Conservation (phyloP, 2,888 invertebrate genomes). For the Metalampra italica region DNA sequence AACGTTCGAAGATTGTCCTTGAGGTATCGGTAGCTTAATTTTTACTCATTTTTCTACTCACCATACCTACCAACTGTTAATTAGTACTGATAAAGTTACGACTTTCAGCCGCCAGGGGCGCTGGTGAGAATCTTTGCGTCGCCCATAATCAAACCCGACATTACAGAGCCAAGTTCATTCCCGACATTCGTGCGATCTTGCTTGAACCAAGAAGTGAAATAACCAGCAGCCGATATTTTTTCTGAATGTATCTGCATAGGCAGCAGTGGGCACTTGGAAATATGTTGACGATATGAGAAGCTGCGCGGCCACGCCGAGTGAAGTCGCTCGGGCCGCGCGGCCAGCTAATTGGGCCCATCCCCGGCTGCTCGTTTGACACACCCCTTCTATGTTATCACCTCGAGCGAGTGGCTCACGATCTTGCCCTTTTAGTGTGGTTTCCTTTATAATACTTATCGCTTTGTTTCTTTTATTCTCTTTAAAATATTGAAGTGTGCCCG, state of each 20-base stretch:
- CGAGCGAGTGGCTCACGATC: neutral
- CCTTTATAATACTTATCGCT: too few species aligned
- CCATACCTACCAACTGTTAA: too few species aligned
- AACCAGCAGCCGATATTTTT: neutral
- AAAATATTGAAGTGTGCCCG: too few species aligned
- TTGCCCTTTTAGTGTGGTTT: neutral
- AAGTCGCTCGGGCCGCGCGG: neutral
- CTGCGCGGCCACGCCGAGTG: neutral
- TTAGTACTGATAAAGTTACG: too few species aligned
- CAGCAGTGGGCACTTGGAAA: neutral
- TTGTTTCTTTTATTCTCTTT: too few species aligned
- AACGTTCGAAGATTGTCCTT: too few species aligned
- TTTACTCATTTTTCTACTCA: too few species aligned
- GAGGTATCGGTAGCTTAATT: too few species aligned
- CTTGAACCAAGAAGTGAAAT: neutral
- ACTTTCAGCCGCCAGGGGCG: neutral
- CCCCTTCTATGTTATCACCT: neutral
- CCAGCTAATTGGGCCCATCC: neutral
- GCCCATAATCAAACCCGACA: too few species aligned
- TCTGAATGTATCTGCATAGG: neutral
- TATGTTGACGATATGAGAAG: neutral
- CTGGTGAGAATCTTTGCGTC: conserved; percentile 2
- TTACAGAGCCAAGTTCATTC: too few species aligned
- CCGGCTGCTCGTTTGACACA: neutral
- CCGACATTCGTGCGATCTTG: too few species aligned